Evolutionary conservation across 2,797 vertebrate genomes (phyloP).

Genomic region (Ctenopoma multispine): DNA sequence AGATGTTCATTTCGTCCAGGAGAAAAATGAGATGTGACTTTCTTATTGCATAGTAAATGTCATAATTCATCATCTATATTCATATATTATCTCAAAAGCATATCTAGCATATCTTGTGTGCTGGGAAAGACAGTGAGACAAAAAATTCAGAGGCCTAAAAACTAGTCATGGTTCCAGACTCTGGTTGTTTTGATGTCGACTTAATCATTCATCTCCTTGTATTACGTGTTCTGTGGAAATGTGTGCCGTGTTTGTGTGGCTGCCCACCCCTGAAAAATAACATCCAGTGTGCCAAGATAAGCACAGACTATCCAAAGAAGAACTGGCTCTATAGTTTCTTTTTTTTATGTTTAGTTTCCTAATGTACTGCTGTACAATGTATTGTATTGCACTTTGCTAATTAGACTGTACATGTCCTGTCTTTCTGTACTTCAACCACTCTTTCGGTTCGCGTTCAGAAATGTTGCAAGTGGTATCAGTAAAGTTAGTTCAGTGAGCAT

Average conservation of each 20-base stretch:
- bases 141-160: conserved; percentile 1
- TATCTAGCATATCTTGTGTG: conserved; percentile 24
- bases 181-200: conserved; percentile 22
- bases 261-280: neutral
- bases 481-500: conserved; percentile 9
- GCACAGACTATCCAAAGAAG: neutral
- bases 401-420: no score
- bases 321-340: no score
- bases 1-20: neutral
- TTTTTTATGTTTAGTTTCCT: neutral
- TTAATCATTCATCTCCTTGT: conserved; percentile 31
- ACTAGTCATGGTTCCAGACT: conserved; percentile 25
- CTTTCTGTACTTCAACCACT: neutral
- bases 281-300: conserved; percentile 5
- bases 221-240: conserved; percentile 16
- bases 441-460: neutral
- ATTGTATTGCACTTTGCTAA: neutral
- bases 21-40: neutral
- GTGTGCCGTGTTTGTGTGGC: conserved; percentile 11
- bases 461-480: neutral
- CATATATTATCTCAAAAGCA: no score
- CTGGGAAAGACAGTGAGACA: conserved; percentile 10
- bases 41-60: neutral
- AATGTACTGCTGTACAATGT: neutral
- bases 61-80: neutral